A percentile compares a stretch with the other conserved stretches of the same genome.
Conservation (phyloP, 2,113 vertebrate genomes). For the Phyllostomus hastatus region DNA sequence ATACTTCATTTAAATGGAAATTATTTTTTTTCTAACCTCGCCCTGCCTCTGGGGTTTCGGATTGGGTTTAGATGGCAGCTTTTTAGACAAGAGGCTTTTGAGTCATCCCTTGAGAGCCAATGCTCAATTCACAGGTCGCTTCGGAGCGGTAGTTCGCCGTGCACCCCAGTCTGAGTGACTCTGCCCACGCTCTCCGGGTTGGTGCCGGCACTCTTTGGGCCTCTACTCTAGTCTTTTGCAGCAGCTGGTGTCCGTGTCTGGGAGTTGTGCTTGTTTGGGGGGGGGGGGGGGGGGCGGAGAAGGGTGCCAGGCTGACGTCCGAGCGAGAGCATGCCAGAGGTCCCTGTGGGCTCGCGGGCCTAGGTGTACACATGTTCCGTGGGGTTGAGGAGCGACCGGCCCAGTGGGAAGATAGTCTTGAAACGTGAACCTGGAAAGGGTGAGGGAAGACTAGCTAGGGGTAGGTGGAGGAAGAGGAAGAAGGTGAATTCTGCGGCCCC, state of each 20-base stretch:
- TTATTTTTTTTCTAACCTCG: neutral
- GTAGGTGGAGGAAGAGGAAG: accelerated
- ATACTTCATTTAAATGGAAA: neutral
- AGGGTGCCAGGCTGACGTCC: neutral
- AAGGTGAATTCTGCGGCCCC: no score
- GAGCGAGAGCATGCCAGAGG: neutral
- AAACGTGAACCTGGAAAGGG: neutral
- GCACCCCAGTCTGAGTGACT: accelerated
- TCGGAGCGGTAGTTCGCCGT: accelerated
- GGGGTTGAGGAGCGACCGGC: neutral
- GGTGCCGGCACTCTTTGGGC: accelerated
- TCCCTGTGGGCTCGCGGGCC: neutral
- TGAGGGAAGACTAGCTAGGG: neutral
- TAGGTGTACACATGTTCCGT: neutral
- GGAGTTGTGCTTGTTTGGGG: accelerated
- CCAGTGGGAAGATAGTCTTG: neutral
- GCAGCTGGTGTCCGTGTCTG: accelerated
- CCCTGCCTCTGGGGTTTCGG: neutral
- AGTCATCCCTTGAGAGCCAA: neutral
- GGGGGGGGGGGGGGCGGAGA: accelerated
- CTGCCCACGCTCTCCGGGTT: accelerated
- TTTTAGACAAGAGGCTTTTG: neutral
- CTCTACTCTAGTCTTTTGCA: neutral
- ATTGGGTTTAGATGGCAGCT: neutral
- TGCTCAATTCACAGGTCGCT: accelerated